Base-by-base conservation (phyloP, 2,113 vertebrate species). In the Epinephelus lanceolatus region DNA sequence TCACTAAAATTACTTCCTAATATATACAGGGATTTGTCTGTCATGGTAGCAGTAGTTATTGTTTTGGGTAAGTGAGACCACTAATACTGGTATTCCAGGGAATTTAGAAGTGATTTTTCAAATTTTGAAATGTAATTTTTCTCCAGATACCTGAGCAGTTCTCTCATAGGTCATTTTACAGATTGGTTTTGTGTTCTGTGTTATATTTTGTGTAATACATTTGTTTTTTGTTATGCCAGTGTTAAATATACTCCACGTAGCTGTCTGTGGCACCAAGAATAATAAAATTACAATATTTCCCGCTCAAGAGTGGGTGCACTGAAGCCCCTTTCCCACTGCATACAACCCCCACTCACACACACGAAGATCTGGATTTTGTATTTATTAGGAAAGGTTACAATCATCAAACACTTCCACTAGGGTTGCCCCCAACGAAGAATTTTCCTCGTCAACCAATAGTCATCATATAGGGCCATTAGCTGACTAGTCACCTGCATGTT, bases 41-140 rank as follows among this genome's bases (percentile, higher is more conserved):
- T 5, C 67, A 13, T 62, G 19, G n/a, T 8, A 18, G 33, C 51
- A 63, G 52, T 17, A n/a, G 30, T 40, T 30, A 57, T 47, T 73
- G 47, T 71, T 72, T 66, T 47, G 42, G 30, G 52, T 76, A 13
- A 55, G 61, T 74, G 19, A 62, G 33, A 47, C 23, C 5, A 37
- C n/a, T 25, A 40, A 62, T 5, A 30, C 21, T 65, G 33, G 55
- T 89, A 62, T 5, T 23, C 49, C 12, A 60, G 62, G 37, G 69
- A 60, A 78, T 53, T 2, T 19, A 33, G 12, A 79, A 45, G 15
- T 76, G 55, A 56, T 59, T 0, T 61, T 53, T 57, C 2, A 30
- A 52, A 66, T 81, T 65, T 67, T 9, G 10, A 63, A 47, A 42
- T 67, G 9, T 0, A 42, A n/a, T 67, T 45, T 57, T 19, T 18